Evolutionary conservation across 2,888 invertebrate genomes (phyloP).

Genomic region (Acrocera orbiculus): DNA sequence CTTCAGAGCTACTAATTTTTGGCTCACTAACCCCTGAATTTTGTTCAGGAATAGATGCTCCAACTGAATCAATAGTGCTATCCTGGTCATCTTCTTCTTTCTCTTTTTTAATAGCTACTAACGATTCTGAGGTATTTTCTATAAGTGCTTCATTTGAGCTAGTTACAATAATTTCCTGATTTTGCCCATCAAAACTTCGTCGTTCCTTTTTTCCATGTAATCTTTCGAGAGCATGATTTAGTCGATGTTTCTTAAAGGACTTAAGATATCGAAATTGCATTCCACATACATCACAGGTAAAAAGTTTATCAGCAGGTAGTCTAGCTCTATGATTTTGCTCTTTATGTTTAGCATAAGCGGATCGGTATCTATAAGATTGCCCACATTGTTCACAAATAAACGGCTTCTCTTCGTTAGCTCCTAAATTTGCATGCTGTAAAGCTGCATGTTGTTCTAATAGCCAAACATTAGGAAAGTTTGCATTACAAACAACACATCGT

Average conservation of each 20-base stretch:
- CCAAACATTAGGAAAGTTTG: constrained; percentile 77
- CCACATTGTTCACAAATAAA: constrained; percentile 86
- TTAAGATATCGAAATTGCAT: constrained; percentile 83
- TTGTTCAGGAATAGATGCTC: constrained; percentile 32
- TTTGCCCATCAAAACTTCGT: constrained; percentile 16
- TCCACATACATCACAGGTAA: constrained; percentile 80
- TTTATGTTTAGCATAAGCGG: constrained; percentile 67
- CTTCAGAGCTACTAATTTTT: constrained; percentile 28
- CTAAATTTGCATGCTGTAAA: constrained; percentile 54
- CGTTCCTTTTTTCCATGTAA: constrained; percentile 51
- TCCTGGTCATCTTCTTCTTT: constrained; percentile 44
- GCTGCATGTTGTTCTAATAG: constrained; percentile 70
- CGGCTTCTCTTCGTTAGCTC: constrained; percentile 61
- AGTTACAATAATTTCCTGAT: constrained; percentile 46
- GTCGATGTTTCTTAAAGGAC: constrained; percentile 75
- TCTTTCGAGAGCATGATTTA: constrained; percentile 71
- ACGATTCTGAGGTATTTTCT: constrained; percentile 41
- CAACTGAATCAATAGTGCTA: constrained; percentile 50
- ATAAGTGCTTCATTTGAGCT: constrained; percentile 50
- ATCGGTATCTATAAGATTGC: constrained; percentile 74
- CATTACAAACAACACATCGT: constrained; percentile 67
- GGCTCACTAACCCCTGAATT: constrained; percentile 31
- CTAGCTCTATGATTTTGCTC: constrained; percentile 79
- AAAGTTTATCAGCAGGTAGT: constrained; percentile 73
- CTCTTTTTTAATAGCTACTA: constrained; percentile 36